Evolutionary conservation across 1,140 invertebrate genomes (phyloP).

Genomic region (Diorhabda sublineata): DNA sequence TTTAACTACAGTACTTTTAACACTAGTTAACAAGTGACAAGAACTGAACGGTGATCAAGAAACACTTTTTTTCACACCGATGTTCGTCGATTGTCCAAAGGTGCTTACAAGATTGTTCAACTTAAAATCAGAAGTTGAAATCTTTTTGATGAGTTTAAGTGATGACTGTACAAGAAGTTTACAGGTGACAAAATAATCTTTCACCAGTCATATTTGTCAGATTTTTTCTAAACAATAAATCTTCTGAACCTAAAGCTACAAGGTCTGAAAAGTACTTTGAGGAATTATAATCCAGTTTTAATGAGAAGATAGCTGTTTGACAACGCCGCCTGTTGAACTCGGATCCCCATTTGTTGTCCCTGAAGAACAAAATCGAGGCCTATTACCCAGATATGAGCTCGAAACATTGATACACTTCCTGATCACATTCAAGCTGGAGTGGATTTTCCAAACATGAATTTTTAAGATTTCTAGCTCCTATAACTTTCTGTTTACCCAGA

Average conservation of each 20-base stretch:
- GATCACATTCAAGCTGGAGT: not conserved
- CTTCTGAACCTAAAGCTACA: not conserved
- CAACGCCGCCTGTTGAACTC: not conserved
- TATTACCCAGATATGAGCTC: too few relatives aligned
- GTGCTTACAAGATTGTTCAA: not conserved
- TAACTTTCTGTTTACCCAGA: not conserved
- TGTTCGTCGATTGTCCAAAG: not conserved
- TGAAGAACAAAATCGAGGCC: too few relatives aligned
- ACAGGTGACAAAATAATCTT: not conserved
- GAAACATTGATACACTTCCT: too few relatives aligned
- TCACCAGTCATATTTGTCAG: too few relatives aligned
- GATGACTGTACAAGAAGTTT: not conserved
- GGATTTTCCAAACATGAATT: not conserved
- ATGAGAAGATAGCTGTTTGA: not conserved
- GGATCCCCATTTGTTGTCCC: too few relatives aligned
- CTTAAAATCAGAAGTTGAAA: not conserved
- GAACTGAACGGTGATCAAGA: not conserved
- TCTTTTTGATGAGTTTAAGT: too few relatives aligned
- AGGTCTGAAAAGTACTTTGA: not conserved
- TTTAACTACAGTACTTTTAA: not conserved
- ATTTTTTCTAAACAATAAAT: not conserved
- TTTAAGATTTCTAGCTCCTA: not conserved
- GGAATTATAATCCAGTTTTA: not conserved
- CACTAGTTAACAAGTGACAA: not conserved
- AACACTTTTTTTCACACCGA: too few relatives aligned